A percentile compares a stretch with the other conserved stretches of the same genome.
phyloP scores from a whole-genome alignment of 2,797 vertebrate species.

The Melanotaenia maccullochi region DNA sequence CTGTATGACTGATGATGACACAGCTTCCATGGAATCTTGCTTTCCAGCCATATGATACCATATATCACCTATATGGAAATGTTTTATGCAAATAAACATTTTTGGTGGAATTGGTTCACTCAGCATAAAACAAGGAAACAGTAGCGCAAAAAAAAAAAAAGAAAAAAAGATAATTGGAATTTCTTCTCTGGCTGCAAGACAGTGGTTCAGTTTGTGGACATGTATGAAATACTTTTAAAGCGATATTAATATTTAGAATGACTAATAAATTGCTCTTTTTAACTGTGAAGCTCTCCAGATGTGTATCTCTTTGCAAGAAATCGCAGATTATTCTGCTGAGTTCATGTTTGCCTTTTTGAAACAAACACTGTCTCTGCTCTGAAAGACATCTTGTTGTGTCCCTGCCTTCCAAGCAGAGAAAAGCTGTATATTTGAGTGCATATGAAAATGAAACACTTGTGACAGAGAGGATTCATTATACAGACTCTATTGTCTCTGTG shows the following conservation, averaged over 20 bases:
- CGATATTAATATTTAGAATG: slow-evolving; percentile 43
- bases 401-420: slow-evolving; percentile 43
- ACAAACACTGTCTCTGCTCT: slow-evolving; percentile 41
- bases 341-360: slow-evolving; percentile 60
- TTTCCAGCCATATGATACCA: slow-evolving; percentile 1
- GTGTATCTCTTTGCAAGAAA: slow-evolving; percentile 32
- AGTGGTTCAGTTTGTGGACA: background rate
- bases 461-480: slow-evolving; percentile 34
- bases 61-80: slow-evolving; percentile 9
- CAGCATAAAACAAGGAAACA: slow-evolving; percentile 26
- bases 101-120: slow-evolving; percentile 23
- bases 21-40: slow-evolving; percentile 11
- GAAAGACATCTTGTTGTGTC: slow-evolving; percentile 28
- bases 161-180: slow-evolving; percentile 11
- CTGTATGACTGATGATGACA: slow-evolving; percentile 12
- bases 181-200: slow-evolving; percentile 26
- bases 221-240: slow-evolving; percentile 24
- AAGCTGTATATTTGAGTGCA: slow-evolving; percentile 45
- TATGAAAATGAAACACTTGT: slow-evolving; percentile 13
- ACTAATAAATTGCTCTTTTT: slow-evolving; percentile 39
- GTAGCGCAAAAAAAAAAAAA: background rate
- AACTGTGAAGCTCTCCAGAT: slow-evolving; percentile 39
- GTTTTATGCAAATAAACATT: slow-evolving; percentile 25
- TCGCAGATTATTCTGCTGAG: slow-evolving; percentile 39
- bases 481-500: slow-evolving; percentile 34